Base-by-base conservation (phyloP, 2,797 vertebrate species). In the Smutsia temminckii region DNA sequence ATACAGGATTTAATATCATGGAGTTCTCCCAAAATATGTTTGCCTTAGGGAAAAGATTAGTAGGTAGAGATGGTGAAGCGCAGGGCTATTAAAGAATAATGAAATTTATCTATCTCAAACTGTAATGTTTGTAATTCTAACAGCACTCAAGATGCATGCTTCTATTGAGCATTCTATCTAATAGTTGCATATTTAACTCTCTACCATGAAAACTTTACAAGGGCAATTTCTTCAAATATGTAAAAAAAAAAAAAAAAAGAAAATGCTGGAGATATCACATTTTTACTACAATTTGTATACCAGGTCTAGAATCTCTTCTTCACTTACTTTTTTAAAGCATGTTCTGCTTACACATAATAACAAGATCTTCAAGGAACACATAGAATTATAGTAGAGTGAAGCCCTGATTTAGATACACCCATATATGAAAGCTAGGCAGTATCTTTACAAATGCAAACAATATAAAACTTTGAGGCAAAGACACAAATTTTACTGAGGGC, bases 1-100 rank as follows among this genome's bases (percentile, higher is more conserved):
- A 87, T 23, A 75, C 7, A 53, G 18, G 23, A 61, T 88, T 63
- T 75, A 71, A 46, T 37, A 63, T 81, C 57, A 61, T 21, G 8
- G 40, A 68, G 20, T 8, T 61, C 71, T 49, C 37, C 91, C 77
- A 42, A 86, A 74, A 92, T 29, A 55, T 32, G 86, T 34, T 72
- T 95, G 46, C 13, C 83, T 83, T 68, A 68, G 49, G 51, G 37
- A 94, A 85, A 64, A 77, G 66, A 78, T 13, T 25, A 69, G 17
- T 74, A 75, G 51, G 81, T 91, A 77, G n/a, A 86, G 51, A 84
- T 86, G 25, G n/a, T n/a, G 18, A 91, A 83, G 40, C 78, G 64
- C 86, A 95, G 61, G 63, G 55, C 20, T 89, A 91, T 42, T 86
- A 25, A 85, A 81, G 64, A 91, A 32, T 32, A 88, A 94, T 77